A percentile compares a stretch with the other conserved stretches of the same genome.
Evolutionary conservation across 2,888 invertebrate genomes (phyloP).

Genomic region (Cantharis rufa): DNA sequence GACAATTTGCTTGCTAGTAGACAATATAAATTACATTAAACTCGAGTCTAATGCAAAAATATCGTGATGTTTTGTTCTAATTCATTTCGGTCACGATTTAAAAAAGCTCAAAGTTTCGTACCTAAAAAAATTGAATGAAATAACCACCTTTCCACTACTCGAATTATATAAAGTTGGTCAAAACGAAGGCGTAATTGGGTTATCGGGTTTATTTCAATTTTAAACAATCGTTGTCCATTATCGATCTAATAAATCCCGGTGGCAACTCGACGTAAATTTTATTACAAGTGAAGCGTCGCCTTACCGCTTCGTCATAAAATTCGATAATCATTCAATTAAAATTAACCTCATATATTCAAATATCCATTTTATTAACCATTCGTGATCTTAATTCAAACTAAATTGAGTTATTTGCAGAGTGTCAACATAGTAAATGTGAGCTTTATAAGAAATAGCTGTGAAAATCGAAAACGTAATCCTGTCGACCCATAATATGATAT

Average conservation of each 20-base stretch:
- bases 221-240: neutral
- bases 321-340: neutral
- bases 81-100: constrained; percentile 16
- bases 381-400: neutral
- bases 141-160: neutral
- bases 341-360: neutral
- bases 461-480: neutral
- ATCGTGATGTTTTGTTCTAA: constrained; percentile 19
- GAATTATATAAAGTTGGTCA: neutral
- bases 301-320: neutral
- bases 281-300: neutral
- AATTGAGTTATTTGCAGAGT: neutral
- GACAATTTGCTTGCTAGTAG: neutral
- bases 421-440: neutral
- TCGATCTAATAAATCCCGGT: neutral
- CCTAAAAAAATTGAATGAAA: neutral
- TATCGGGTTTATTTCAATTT: neutral
- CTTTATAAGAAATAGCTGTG: neutral
- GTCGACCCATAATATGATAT: neutral
- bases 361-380: neutral
- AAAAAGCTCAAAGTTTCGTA: neutral
- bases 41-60: constrained; percentile 17
- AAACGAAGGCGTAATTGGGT: neutral
- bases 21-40: constrained; percentile 1
- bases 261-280: neutral